Conservation (phyloP, 2,888 invertebrate genomes). For the Eubasilissa splendida region DNA sequence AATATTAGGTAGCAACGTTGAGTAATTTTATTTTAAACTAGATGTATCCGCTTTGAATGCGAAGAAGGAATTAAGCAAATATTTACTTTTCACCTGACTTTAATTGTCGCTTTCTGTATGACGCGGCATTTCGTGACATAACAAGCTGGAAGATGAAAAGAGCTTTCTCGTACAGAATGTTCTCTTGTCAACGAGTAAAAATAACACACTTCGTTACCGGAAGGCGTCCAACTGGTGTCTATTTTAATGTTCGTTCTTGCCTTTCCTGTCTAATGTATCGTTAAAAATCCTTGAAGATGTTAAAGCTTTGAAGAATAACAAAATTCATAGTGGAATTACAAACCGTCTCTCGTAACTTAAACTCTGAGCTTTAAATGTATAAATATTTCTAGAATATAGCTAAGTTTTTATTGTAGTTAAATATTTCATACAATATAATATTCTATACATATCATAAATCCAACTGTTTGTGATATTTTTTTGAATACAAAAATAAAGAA, state of each 20-base stretch:
- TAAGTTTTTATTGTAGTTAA: no score
- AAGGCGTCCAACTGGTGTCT: slow-evolving; percentile 43
- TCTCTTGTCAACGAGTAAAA: slow-evolving; percentile 48
- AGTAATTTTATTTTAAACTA: no score
- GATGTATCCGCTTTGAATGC: no score
- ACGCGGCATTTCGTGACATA: slow-evolving; percentile 9
- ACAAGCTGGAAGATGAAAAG: slow-evolving; percentile 27
- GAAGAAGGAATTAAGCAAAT: background rate
- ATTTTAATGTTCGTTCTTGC: slow-evolving; percentile 30
- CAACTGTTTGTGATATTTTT: no score
- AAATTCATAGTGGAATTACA: background rate
- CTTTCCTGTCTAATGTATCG: slow-evolving; percentile 25
- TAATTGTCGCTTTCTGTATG: slow-evolving; percentile 11
- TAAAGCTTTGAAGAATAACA: slow-evolving; percentile 6
- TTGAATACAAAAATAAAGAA: no score
- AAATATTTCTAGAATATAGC: no score
- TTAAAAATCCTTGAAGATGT: slow-evolving; percentile 6
- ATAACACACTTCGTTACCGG: slow-evolving; percentile 45
- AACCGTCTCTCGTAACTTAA: background rate
- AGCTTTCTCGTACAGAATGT: slow-evolving; percentile 16
- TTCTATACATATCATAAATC: no score
- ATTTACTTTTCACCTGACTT: slow-evolving; percentile 26
- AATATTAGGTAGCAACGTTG: no score
- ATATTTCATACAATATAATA: no score
- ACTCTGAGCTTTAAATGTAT: background rate